phyloP scores from a whole-genome alignment of 2,888 invertebrate genomes.

The Tetranychus piercei region DNA sequence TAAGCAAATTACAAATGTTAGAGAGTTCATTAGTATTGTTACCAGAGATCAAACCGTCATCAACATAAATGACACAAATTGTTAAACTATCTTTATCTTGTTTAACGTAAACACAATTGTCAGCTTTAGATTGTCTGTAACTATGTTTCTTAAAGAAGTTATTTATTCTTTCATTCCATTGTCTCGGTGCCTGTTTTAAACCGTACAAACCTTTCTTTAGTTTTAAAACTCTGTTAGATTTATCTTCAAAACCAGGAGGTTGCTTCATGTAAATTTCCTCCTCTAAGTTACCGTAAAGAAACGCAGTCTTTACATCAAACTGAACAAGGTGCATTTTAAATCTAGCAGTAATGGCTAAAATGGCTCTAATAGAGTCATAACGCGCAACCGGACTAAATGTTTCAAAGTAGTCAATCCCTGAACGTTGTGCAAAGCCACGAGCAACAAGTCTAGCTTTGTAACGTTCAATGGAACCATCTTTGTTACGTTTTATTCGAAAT shows the following conservation, averaged over 20 bases:
- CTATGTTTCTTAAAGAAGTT: no score
- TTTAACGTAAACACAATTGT: no score
- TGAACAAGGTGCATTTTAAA: not conserved
- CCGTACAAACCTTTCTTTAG: no score
- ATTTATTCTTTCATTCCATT: no score
- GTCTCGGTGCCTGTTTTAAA: no score
- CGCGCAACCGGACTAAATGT: slow-evolving; percentile 13
- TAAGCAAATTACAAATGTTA: not conserved
- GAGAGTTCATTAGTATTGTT: no score
- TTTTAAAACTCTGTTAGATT: not conserved
- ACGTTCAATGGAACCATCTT: not conserved
- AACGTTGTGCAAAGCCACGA: not conserved
- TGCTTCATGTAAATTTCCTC: slow-evolving; percentile 22
- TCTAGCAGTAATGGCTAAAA: not conserved
- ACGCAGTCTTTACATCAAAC: slow-evolving; percentile 20
- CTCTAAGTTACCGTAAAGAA: slow-evolving; percentile 19
- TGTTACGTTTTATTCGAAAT: not conserved
- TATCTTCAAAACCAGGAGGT: slow-evolving; percentile 14
- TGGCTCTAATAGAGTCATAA: not conserved
- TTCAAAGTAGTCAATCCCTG: slow-evolving; percentile 9
- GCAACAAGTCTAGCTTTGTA: slow-evolving; percentile 15
- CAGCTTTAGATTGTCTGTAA: no score
- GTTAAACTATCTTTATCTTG: no score
- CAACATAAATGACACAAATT: slow-evolving; percentile 23
- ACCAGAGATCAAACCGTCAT: slow-evolving; percentile 16